These are phyloP conservation scores for Merluccius polli DNA, from an alignment of 2,797 vertebrate genomes.

Conservation along the genomic window DNA sequence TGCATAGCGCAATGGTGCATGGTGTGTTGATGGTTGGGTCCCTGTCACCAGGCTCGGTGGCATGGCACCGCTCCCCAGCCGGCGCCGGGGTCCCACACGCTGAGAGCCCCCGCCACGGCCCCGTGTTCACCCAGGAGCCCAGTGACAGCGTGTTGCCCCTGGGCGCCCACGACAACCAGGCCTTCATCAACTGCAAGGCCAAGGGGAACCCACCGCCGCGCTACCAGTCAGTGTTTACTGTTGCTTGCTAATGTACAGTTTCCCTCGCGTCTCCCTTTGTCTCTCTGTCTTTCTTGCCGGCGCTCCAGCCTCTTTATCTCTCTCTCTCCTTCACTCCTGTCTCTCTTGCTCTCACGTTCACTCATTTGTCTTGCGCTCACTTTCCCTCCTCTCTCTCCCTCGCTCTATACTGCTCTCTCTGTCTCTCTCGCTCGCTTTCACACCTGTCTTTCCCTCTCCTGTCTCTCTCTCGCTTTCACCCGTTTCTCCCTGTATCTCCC, in stretches of 20 bases:
- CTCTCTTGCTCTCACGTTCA: neutral
- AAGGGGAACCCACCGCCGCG: slow-evolving; percentile 84
- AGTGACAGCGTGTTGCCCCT: slow-evolving; percentile 83
- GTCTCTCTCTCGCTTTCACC: neutral
- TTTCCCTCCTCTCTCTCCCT: neutral
- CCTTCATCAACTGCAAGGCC: slow-evolving; percentile 88
- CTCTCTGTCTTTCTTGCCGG: neutral
- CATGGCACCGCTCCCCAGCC: slow-evolving; percentile 17
- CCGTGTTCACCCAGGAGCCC: slow-evolving; percentile 89
- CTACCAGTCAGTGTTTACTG: slow-evolving; percentile 70
- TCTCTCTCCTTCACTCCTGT: neutral
- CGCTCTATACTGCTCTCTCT: neutral
- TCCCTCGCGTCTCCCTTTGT: neutral
- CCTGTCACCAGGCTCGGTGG: slow-evolving; percentile 30
- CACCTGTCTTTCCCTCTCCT: neutral
- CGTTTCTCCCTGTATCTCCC: neutral
- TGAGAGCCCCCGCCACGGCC: slow-evolving; percentile 81
- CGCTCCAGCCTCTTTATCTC: neutral
- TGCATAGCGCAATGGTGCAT: neutral
- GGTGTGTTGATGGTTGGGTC: neutral
- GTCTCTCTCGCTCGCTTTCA: neutral
- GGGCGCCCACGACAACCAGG: slow-evolving; percentile 83
- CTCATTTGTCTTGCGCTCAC: neutral
- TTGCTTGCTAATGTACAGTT: neutral
- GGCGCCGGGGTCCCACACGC: slow-evolving; percentile 38